Base-by-base conservation (phyloP, 2,113 vertebrate genomes). In the Sinocyclocheilus maitianheensis region DNA sequence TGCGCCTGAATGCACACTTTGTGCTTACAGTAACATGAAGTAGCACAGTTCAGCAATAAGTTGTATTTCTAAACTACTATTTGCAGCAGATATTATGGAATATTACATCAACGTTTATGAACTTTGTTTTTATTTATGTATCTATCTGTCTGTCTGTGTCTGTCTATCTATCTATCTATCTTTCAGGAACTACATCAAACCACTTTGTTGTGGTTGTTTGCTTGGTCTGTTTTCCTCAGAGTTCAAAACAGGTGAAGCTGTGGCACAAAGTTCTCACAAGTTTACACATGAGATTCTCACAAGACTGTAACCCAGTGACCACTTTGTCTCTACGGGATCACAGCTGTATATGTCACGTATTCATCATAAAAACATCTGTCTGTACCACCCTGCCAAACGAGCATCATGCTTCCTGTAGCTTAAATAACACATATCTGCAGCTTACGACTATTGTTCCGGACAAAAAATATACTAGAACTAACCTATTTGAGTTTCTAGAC, bases 251-350 rank as follows among this genome's bases (percentile, higher is more conserved):
- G 10, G 10, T 37, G 26, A 37, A 58, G 30, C 24, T 60, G n/a
- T 16, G 22, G 18, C 60, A 81, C 37, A 81, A 63, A 81, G 22
- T 81, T 81, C 12, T 14, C 58, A 2, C 12, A 82, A 81, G 37
- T 81, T 81, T 46, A 24, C 24, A 48, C 43, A 34, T 30, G 40
- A 16, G 18, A 34, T 71, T 20, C 16, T 53, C 46, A 83, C 14
- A 43, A 46, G 22, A 82, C 43, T 16, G 22, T 77, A 62, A 12
- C 77, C 30, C 77, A 48, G 58, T 62, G 24, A 22, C 2, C 62
- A 30, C 62, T 20, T 24, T n/a, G 22, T 48, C 60, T 46, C 20
- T 14, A 5, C 30, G 24, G 46, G 14, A 14, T 16, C 10, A 60
- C 53, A 60, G 10, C 22, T 48, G 24, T 43, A 48, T 30, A 9